phyloP scores from a whole-genome alignment of 2,797 vertebrate genomes.

The Etheostoma nigrum region DNA sequence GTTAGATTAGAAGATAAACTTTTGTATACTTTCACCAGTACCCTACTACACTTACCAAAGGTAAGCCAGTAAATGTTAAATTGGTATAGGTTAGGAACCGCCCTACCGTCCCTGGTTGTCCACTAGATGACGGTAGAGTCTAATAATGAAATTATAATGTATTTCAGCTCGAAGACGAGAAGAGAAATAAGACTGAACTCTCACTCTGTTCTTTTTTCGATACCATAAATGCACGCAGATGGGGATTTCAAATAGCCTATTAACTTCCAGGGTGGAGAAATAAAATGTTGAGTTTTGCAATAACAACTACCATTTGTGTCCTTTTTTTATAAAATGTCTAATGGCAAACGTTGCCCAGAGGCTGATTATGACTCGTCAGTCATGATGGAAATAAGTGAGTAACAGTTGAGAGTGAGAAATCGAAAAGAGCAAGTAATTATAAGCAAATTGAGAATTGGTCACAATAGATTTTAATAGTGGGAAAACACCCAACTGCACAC shows the following conservation, averaged over 20 bases:
- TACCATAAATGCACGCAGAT: neutral
- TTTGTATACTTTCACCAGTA: neutral
- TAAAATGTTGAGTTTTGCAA: neutral
- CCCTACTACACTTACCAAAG: neutral
- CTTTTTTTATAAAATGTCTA: neutral
- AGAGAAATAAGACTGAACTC: neutral
- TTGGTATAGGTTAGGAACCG: no score
- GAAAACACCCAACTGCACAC: no score
- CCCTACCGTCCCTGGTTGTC: neutral
- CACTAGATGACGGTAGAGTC: constrained; percentile 49
- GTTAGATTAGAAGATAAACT: neutral
- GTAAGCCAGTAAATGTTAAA: neutral
- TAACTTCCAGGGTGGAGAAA: neutral
- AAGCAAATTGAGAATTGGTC: no score
- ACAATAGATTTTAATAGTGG: no score
- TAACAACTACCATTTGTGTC: neutral
- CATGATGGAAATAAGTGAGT: no score
- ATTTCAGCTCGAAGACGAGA: neutral
- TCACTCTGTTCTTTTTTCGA: constrained; percentile 32
- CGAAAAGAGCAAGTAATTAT: no score
- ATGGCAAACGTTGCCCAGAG: no score
- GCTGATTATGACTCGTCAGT: no score
- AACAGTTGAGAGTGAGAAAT: no score
- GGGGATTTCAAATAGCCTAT: neutral
- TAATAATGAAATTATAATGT: neutral